phyloP scores from a whole-genome alignment of 2,888 invertebrate genomes.

The Geotrupes spiniger region DNA sequence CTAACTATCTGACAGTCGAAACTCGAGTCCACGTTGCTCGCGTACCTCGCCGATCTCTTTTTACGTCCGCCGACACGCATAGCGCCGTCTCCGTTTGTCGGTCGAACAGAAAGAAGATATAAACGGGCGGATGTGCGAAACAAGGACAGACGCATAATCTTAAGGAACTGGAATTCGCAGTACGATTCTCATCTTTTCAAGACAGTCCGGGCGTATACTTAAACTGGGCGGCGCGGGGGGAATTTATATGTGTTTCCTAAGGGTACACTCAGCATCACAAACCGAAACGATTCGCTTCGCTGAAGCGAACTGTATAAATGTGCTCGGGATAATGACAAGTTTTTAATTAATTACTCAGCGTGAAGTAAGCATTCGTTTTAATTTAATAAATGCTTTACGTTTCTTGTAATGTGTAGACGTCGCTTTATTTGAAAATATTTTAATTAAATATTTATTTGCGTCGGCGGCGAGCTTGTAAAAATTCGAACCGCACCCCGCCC shows the following conservation, averaged over 20 bases:
- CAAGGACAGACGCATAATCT: slow-evolving; percentile 43
- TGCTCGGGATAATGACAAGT: slow-evolving; percentile 44
- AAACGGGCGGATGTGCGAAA: slow-evolving; percentile 30
- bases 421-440: slow-evolving; percentile 14
- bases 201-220: slow-evolving; percentile 49
- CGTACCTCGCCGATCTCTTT: slow-evolving; percentile 37
- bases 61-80: slow-evolving; percentile 37
- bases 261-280: slow-evolving; percentile 45
- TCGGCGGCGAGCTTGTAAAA: neutral
- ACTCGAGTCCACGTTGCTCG: slow-evolving; percentile 46
- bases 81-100: slow-evolving; percentile 39
- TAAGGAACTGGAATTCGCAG: slow-evolving; percentile 50
- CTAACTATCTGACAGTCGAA: slow-evolving; percentile 21
- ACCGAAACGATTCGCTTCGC: slow-evolving; percentile 42
- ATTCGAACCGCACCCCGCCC: neutral
- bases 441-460: slow-evolving; percentile 16
- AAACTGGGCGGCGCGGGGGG: slow-evolving; percentile 34
- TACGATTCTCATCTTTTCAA: slow-evolving; percentile 50
- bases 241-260: slow-evolving; percentile 47
- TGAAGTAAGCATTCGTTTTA: slow-evolving; percentile 37
- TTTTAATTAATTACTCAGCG: slow-evolving; percentile 44
- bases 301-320: slow-evolving; percentile 39
- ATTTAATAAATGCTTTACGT: slow-evolving; percentile 28
- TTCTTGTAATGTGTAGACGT: slow-evolving; percentile 18
- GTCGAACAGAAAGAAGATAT: slow-evolving; percentile 21